phyloP scores from a whole-genome alignment of 2,888 invertebrate genomes.

The Chrysolina haemoptera region DNA sequence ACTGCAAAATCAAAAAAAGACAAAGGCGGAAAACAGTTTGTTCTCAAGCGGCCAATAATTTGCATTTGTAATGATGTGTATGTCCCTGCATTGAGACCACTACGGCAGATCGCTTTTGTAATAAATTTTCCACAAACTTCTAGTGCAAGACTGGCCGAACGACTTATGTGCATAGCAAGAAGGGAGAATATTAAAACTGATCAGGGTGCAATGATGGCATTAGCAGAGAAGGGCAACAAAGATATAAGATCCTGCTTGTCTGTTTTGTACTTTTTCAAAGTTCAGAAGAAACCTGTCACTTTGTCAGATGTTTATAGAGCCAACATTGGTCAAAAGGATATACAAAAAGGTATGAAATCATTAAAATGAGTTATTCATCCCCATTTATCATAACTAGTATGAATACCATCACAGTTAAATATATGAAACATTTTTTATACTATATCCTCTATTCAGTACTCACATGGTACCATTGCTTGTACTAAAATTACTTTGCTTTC shows the following conservation, averaged over 20 bases:
- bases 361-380: not conserved
- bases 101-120: slow-evolving; percentile 84
- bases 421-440: too few species aligned
- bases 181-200: slow-evolving; percentile 80
- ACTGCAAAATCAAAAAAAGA: slow-evolving; percentile 67
- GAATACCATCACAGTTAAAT: too few species aligned
- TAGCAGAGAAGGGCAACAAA: slow-evolving; percentile 88
- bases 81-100: slow-evolving; percentile 85
- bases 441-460: too few species aligned
- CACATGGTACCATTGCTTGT: too few species aligned
- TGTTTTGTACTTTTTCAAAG: slow-evolving; percentile 79
- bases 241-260: slow-evolving; percentile 95
- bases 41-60: slow-evolving; percentile 90
- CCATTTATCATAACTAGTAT: not conserved
- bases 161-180: slow-evolving; percentile 80
- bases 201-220: slow-evolving; percentile 79
- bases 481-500: too few species aligned
- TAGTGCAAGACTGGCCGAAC: slow-evolving; percentile 70
- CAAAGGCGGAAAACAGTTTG: slow-evolving; percentile 73
- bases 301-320: slow-evolving; percentile 76
- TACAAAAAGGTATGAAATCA: slow-evolving; percentile 75
- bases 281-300: slow-evolving; percentile 66
- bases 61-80: slow-evolving; percentile 98
- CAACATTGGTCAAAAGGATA: slow-evolving; percentile 89
- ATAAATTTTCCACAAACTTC: slow-evolving; percentile 79